Evolutionary conservation across 2,113 vertebrate genomes (phyloP).

Genomic region (Dendrocopos noguchii): DNA sequence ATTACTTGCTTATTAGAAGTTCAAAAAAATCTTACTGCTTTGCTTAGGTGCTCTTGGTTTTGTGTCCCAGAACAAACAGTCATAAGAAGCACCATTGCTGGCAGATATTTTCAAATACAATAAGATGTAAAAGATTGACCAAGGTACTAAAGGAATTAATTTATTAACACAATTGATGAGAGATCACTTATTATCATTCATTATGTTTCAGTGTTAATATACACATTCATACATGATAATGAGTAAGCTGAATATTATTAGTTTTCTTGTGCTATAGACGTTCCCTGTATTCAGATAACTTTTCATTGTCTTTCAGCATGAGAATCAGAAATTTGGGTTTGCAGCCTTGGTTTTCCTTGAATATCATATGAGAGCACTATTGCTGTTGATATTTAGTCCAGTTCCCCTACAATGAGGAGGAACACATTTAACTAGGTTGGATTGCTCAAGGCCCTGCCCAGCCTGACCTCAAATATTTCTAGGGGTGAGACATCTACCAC

Average conservation of each 20-base stretch:
- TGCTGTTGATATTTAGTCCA: background rate
- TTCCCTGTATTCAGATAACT: background rate
- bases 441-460: background rate
- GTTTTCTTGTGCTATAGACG: background rate
- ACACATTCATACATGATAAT: background rate
- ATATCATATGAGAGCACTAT: background rate
- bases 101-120: background rate
- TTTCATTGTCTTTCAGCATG: background rate
- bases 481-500: background rate
- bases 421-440: background rate
- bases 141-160: background rate
- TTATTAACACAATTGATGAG: background rate
- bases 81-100: background rate
- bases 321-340: background rate
- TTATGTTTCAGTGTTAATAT: background rate
- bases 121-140: background rate
- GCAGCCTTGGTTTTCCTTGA: background rate
- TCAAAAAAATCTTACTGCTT: background rate
- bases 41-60: background rate
- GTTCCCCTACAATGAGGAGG: background rate
- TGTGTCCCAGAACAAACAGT: background rate
- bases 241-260: background rate
- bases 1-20: background rate
- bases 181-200: background rate
- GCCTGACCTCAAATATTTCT: background rate